Evolutionary conservation across 2,888 invertebrate species (phyloP).

Genomic region (Lycophotia porphyrea): DNA sequence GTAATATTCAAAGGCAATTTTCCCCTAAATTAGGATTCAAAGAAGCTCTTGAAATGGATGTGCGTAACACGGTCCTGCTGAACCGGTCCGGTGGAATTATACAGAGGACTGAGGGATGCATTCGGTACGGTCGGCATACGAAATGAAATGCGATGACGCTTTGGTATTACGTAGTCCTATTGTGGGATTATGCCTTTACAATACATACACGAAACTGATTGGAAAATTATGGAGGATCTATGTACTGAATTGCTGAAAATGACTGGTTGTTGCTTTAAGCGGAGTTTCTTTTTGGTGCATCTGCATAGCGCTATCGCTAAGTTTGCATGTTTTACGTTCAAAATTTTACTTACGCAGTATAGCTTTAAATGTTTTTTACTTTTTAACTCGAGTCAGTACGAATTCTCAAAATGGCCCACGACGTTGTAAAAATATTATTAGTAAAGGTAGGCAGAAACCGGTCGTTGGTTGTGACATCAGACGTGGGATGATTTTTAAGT

Average conservation of each 20-base stretch:
- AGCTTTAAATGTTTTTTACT: not conserved
- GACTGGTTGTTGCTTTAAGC: not conserved
- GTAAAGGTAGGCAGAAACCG: not conserved
- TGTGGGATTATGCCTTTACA: not conserved
- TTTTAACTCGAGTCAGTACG: not conserved
- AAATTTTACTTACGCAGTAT: not conserved
- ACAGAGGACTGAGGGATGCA: constrained; percentile 10
- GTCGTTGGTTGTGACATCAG: not conserved
- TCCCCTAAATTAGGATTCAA: constrained; percentile 28
- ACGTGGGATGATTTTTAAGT: not conserved
- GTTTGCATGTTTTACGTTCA: not conserved
- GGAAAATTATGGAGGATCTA: not conserved
- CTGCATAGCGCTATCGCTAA: not conserved
- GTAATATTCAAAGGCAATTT: not conserved
- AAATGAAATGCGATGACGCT: constrained; percentile 23
- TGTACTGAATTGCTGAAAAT: not conserved
- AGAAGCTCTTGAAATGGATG: constrained; percentile 9
- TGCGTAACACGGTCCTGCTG: constrained; percentile 22
- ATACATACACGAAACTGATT: not conserved
- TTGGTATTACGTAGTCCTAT: not conserved
- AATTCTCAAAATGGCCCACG: not conserved
- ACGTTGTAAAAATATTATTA: not conserved
- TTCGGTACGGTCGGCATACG: constrained; percentile 21
- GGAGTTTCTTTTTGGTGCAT: not conserved
- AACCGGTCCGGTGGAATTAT: constrained; percentile 7